A percentile compares a stretch with the other conserved stretches of the same genome.
Evolutionary conservation across 2,797 vertebrate species (phyloP).

Genomic region (Girardinus metallicus): DNA sequence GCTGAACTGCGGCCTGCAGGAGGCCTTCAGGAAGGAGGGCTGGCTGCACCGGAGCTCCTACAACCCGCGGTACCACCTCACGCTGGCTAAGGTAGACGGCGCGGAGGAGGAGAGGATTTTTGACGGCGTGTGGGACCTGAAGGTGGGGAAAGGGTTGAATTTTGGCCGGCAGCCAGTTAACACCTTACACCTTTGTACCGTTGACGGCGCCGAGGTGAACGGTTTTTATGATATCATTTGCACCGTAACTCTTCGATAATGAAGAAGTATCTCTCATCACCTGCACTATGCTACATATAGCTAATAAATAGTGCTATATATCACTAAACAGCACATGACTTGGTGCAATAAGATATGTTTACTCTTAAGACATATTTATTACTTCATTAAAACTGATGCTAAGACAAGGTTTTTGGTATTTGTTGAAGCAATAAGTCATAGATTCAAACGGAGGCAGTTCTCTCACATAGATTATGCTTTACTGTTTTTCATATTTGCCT

Average conservation of each 20-base stretch:
- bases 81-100: conserved; percentile 78
- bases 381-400: background rate
- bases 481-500: background rate
- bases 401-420: background rate
- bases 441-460: background rate
- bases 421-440: background rate
- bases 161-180: conserved; percentile 82
- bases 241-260: conserved; percentile 69
- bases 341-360: background rate
- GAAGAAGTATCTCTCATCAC: background rate
- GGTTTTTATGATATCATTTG: conserved; percentile 71
- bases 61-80: conserved; percentile 84
- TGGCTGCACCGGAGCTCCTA: conserved; percentile 77
- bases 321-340: background rate
- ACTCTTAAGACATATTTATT: background rate
- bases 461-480: background rate
- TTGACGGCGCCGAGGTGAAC: conserved; percentile 25
- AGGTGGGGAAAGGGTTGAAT: conserved; percentile 72
- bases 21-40: conserved; percentile 76
- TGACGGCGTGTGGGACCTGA: conserved; percentile 62
- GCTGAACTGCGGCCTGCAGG: conserved; percentile 75
- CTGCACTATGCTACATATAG: background rate
- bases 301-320: background rate
- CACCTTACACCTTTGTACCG: conserved; percentile 80
- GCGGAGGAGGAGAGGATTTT: conserved; percentile 55